A percentile compares a stretch with the other conserved stretches of the same genome.
These are phyloP conservation scores for Galeopsomyia nigrocyanea DNA, from an alignment of 2,888 invertebrate genomes.

Conservation along the genomic window DNA sequence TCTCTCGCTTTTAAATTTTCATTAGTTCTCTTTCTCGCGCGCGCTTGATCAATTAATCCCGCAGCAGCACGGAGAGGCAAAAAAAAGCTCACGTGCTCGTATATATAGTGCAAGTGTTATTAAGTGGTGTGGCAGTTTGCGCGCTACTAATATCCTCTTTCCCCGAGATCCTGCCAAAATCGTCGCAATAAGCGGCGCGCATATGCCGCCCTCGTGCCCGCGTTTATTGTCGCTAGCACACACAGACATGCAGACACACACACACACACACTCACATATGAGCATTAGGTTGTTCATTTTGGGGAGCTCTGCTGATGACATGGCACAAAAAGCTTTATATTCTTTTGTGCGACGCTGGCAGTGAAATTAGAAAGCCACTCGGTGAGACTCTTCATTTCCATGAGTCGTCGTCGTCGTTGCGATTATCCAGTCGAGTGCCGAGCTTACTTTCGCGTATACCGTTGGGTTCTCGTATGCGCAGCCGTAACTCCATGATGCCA, in stretches of 20 bases:
- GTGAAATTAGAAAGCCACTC: no score
- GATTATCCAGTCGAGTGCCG: constrained; percentile 56
- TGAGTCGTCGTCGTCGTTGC: constrained; percentile 8
- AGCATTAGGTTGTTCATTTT: no score
- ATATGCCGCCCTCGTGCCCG: constrained; percentile 41
- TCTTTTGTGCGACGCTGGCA: no score
- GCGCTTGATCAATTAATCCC: not conserved
- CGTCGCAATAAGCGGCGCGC: constrained; percentile 58
- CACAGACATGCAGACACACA: no score
- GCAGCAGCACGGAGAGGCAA: not conserved
- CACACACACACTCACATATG: not conserved
- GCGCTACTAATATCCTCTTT: constrained; percentile 54
- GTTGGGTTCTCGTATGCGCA: constrained; percentile 56
- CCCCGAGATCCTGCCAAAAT: constrained; percentile 57
- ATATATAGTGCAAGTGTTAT: constrained; percentile 29
- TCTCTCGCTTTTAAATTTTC: constrained; percentile 43
- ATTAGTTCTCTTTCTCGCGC: constrained; percentile 20
- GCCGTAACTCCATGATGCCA: constrained; percentile 57
- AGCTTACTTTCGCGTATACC: constrained; percentile 53
- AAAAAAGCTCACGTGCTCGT: constrained; percentile 6
- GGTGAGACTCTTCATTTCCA: not conserved
- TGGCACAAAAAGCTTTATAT: no score
- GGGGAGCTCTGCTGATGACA: no score
- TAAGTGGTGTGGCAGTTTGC: constrained; percentile 40
- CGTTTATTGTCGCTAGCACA: constrained; percentile 17